Conservation (phyloP, 1,140 invertebrate genomes). For the Chironomus tepperi region DNA sequence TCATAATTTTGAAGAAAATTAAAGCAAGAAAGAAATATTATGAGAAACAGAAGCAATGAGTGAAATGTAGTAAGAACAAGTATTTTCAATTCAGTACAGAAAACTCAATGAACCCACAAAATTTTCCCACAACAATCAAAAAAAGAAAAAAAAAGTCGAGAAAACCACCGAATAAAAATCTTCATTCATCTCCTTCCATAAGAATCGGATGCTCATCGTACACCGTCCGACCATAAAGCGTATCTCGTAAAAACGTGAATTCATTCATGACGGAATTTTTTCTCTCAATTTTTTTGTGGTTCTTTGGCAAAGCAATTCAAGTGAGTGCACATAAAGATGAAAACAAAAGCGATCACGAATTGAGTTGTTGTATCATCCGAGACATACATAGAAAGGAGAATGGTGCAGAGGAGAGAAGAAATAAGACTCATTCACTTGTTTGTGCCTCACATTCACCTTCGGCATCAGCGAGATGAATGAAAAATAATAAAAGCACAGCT, state of each 20-base stretch:
- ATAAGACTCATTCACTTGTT: background rate
- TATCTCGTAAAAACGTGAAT: conserved; percentile 13
- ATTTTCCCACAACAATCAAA: conserved; percentile 1
- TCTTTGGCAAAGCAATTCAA: background rate
- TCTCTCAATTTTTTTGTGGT: background rate
- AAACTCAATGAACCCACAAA: background rate
- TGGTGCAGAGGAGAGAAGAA: background rate
- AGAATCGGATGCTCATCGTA: background rate
- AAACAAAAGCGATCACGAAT: conserved; percentile 8
- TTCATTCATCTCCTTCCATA: background rate
- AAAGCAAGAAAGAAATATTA: no score
- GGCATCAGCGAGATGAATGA: background rate
- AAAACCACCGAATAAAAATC: conserved; percentile 3
- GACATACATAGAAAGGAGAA: background rate
- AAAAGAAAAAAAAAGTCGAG: no score
- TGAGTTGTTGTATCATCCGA: background rate
- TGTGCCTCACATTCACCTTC: background rate
- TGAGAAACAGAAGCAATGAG: no score
- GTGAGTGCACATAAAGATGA: background rate
- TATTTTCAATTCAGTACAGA: no score
- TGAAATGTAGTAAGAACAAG: no score
- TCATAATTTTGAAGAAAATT: no score
- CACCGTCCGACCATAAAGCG: background rate
- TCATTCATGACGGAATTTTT: background rate
- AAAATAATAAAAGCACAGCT: background rate